These are phyloP conservation scores for Meteorus cinctellus DNA, from an alignment of 2,888 invertebrate genomes.

Conservation along the genomic window DNA sequence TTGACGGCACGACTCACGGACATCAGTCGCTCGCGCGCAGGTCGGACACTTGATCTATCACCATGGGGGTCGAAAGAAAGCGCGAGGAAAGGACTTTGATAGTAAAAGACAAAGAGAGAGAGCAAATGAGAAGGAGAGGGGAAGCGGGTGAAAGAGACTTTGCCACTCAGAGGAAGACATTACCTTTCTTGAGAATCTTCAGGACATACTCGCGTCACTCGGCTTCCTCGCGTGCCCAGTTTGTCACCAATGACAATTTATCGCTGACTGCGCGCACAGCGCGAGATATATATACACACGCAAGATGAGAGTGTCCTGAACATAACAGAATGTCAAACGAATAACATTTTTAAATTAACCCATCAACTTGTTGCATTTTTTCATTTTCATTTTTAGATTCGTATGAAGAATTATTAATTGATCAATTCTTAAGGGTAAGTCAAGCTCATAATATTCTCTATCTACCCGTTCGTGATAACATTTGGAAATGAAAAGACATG, in stretches of 20 bases:
- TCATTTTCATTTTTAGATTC: not conserved
- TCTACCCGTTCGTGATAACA: too few relatives aligned
- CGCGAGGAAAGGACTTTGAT: not conserved
- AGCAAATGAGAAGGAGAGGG: not conserved
- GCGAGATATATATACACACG: slow-evolving; percentile 2
- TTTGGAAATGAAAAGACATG: too few relatives aligned
- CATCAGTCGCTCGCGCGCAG: slow-evolving; percentile 26
- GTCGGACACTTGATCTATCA: slow-evolving; percentile 55
- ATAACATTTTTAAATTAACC: slow-evolving; percentile 19
- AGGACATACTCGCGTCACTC: slow-evolving; percentile 19
- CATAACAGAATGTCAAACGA: not conserved
- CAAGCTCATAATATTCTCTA: too few relatives aligned
- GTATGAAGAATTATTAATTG: too few relatives aligned
- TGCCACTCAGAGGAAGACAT: slow-evolving; percentile 36
- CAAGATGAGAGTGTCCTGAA: not conserved
- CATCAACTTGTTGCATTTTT: not conserved
- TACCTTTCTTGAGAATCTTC: slow-evolving; percentile 40
- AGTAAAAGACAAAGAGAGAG: not conserved
- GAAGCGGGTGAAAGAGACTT: not conserved
- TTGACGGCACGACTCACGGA: slow-evolving; percentile 41
- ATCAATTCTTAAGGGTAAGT: too few relatives aligned
- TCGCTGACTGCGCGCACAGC: slow-evolving; percentile 45
- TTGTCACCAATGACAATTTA: slow-evolving; percentile 64
- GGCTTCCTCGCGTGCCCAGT: slow-evolving; percentile 58
- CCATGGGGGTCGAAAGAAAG: slow-evolving; percentile 24